Conservation (phyloP, 2,113 vertebrate species). For the Progne subis region DNA sequence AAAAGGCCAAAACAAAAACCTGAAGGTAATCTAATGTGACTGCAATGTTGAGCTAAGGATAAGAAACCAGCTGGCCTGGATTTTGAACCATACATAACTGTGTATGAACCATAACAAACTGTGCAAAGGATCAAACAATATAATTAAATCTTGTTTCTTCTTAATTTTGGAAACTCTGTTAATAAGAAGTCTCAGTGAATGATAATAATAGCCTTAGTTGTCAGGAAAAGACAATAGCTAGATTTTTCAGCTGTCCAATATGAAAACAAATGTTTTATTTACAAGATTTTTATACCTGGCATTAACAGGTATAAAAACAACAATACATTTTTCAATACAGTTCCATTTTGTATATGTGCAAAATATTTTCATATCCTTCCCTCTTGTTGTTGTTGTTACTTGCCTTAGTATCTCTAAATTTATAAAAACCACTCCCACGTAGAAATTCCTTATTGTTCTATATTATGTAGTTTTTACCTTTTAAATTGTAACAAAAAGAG, state of each 20-base stretch:
- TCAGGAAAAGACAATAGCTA: not conserved
- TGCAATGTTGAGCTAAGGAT: not conserved
- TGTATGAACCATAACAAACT: not conserved
- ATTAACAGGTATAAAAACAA: not conserved
- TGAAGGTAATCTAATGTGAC: slow-evolving; percentile 33
- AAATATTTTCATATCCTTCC: not conserved
- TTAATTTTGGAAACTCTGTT: slow-evolving; percentile 5
- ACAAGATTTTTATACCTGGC: not conserved
- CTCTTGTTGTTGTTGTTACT: not conserved
- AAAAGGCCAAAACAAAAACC: not conserved
- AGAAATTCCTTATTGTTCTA: not conserved
- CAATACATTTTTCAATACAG: not conserved
- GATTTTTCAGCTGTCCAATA: not conserved
- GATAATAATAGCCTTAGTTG: not conserved
- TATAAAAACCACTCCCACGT: accelerated
- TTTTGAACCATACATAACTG: slow-evolving; percentile 23
- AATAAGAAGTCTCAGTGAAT: not conserved
- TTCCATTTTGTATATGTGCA: not conserved
- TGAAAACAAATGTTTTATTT: not conserved
- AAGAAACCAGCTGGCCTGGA: slow-evolving; percentile 7
- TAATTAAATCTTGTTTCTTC: not conserved
- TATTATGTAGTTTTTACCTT: not conserved
- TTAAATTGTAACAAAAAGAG: not conserved
- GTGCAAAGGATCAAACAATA: slow-evolving; percentile 2
- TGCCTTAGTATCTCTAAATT: not conserved